Conservation (phyloP, 2,113 vertebrate species). For the Mystacornis crossleyi region DNA sequence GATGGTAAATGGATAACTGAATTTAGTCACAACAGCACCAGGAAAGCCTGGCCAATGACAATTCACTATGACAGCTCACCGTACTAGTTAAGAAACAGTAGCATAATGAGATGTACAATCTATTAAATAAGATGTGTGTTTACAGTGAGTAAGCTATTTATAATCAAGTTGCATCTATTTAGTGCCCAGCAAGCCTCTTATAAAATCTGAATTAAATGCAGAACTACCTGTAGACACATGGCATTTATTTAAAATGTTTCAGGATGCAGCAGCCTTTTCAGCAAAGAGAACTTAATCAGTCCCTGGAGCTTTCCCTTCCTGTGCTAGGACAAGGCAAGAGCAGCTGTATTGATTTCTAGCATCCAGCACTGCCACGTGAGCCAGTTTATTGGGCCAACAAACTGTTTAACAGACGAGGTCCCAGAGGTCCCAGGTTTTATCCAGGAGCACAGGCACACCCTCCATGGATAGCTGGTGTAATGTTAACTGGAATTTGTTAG, state of each 20-base stretch:
- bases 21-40: neutral
- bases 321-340: neutral
- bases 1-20: neutral
- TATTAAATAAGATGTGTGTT: neutral
- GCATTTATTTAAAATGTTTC: conserved; percentile 4
- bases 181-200: neutral
- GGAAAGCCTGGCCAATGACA: neutral
- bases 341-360: conserved; percentile 43
- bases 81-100: neutral
- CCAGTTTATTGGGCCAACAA: conserved; percentile 29
- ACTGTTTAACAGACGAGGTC: conserved; percentile 31
- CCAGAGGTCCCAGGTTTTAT: neutral
- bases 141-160: neutral
- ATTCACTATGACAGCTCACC: neutral
- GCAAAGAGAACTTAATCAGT: conserved; percentile 33
- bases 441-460: neutral
- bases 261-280: conserved; percentile 3
- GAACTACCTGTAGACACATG: neutral
- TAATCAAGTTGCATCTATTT: neutral
- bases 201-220: neutral
- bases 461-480: neutral
- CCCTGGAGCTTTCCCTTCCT: conserved; percentile 42
- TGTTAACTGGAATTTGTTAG: neutral
- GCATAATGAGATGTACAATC: neutral
- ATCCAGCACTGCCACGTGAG: neutral